Base-by-base conservation (phyloP, 2,113 vertebrate genomes). In the Gadus macrocephalus region DNA sequence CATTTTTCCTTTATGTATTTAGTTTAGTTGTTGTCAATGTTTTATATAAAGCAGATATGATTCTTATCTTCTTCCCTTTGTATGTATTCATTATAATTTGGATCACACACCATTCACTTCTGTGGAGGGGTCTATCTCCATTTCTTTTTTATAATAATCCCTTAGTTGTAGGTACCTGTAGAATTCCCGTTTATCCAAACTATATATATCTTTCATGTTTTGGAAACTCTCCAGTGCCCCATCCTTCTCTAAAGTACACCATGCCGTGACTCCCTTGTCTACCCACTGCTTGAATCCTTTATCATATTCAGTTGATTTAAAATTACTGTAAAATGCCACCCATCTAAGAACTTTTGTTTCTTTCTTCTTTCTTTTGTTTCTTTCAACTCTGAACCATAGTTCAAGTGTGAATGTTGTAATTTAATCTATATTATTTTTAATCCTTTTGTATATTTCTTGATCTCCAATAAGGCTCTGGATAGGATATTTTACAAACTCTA, bases 181-280 rank as follows among this genome's bases (percentile, higher is more conserved):
- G 58, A 60, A 60, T 60, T 60, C 58, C 2, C 8, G 3, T 20
- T 60, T 60, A 4, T 20, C 58, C 58, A 60, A n/a, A 60, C 5
- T 19, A 60, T n/a, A 60, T 60, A 9, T 60, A 9, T 60, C 58
- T 19, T 60, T 60, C 17, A 60, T 60, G 19, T 60, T 60, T 8
- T 60, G 58, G 58, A 60, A 60, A 60, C 58, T n/a, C 58, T 60
- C 58, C 58, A 60, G 58, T 17, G n/a, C 15, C 58, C 58, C 58
- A n/a, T 60, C 17, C 17, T 60, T 60, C 58, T n/a, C 58, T 60
- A 60, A n/a, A 16, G 17, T n/a, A 20, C 58, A 60, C 58, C 58
- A 60, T 60, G n/a, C 58, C 19, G 58, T 60, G 58, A 60, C 19
- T 19, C 58, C 58, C 58, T 60, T 60, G 17, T n/a, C n/a, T n/a